A percentile compares a stretch with the other conserved stretches of the same genome.
Conservation (phyloP, 2,888 invertebrate genomes). For the Pristionchus arcanus region DNA sequence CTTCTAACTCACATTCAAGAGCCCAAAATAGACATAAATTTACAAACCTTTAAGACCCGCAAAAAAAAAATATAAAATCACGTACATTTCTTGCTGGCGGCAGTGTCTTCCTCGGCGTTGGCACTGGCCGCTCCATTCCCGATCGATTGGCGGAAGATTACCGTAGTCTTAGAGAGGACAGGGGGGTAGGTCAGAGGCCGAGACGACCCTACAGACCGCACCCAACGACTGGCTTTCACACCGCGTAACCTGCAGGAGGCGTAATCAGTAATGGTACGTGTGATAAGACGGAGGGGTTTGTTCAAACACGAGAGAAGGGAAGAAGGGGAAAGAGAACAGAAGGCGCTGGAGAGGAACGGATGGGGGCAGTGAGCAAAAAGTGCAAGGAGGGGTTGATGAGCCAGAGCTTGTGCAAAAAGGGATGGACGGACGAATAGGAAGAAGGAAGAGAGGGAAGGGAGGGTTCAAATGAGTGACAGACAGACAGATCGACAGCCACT, state of each 20-base stretch:
- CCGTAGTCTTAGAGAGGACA: background rate
- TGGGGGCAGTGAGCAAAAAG: background rate
- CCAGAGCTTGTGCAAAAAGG: background rate
- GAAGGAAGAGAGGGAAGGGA: background rate
- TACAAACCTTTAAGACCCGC: too few relatives aligned
- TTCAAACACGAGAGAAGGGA: background rate
- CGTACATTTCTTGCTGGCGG: background rate
- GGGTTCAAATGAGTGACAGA: constrained; percentile 41
- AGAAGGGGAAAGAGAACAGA: too few relatives aligned
- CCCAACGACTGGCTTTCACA: background rate
- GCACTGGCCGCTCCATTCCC: constrained; percentile 47
- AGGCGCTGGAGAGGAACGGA: background rate
- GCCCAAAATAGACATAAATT: too few relatives aligned
- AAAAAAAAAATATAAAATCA: background rate
- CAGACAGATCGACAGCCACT: background rate
- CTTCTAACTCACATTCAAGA: too few relatives aligned
- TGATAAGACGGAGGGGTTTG: background rate
- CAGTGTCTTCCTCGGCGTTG: constrained; percentile 25
- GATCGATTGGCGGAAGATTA: background rate
- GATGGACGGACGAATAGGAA: background rate
- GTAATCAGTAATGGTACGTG: background rate
- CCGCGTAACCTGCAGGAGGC: background rate
- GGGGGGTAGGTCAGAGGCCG: constrained; percentile 1
- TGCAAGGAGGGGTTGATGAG: background rate
- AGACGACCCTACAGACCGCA: background rate